Conservation (phyloP, 1,140 invertebrate genomes). For the Drosophila mojavensis region DNA sequence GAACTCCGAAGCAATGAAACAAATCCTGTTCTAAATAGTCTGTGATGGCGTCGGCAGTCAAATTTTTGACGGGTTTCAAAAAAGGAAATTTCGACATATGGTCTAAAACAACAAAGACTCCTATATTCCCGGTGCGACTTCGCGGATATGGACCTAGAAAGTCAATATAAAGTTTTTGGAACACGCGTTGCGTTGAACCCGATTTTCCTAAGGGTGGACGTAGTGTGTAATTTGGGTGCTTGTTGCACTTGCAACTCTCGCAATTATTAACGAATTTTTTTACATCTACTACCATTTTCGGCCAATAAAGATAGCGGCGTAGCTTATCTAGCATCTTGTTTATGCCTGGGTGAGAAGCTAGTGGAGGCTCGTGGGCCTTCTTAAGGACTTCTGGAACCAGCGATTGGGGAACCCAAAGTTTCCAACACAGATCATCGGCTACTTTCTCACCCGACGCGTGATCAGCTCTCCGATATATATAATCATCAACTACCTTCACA, state of each 20-base stretch:
- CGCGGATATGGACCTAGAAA: too few relatives aligned
- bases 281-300: neutral
- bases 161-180: too few relatives aligned
- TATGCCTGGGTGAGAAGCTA: slow-evolving; percentile 20
- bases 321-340: too few relatives aligned
- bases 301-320: slow-evolving; percentile 17
- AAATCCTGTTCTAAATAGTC: slow-evolving; percentile 29
- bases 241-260: slow-evolving; percentile 11
- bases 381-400: neutral
- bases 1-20: slow-evolving; percentile 37
- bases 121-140: too few relatives aligned
- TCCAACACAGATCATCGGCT: slow-evolving; percentile 19
- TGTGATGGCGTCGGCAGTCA: slow-evolving; percentile 21
- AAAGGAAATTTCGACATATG: too few relatives aligned
- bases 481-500: neutral
- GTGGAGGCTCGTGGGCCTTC: neutral
- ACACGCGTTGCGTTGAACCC: too few relatives aligned
- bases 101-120: too few relatives aligned
- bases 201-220: neutral
- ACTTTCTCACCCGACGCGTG: neutral
- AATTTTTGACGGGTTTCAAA: slow-evolving; percentile 31
- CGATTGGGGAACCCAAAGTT: slow-evolving; percentile 4
- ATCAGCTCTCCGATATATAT: neutral
- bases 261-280: slow-evolving; percentile 8
- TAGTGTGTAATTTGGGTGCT: slow-evolving; percentile 12